These are phyloP conservation scores for Ibidorhyncha struthersii DNA, from an alignment of 2,113 vertebrate genomes.

Conservation along the genomic window DNA sequence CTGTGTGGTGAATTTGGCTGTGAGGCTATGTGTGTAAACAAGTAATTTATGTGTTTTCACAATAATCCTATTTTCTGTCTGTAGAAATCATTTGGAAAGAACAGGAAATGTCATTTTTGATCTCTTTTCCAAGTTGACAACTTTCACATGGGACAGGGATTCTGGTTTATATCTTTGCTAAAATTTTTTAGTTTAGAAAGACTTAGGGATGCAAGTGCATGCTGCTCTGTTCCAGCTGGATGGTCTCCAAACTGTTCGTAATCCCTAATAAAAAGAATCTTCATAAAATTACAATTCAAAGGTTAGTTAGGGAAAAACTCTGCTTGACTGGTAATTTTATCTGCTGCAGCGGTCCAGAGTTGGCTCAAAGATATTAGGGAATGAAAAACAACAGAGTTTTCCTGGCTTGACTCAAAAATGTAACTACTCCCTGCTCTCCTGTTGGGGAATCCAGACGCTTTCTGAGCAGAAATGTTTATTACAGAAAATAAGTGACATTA, in stretches of 20 bases:
- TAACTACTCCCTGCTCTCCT: background rate
- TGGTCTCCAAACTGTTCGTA: background rate
- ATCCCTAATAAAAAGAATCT: background rate
- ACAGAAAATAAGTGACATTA: background rate
- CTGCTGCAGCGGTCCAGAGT: background rate
- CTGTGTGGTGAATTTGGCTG: background rate
- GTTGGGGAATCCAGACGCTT: background rate
- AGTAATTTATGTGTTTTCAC: background rate
- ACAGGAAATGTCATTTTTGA: background rate
- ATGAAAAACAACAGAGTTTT: background rate
- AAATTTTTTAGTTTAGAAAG: background rate
- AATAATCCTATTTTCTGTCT: background rate
- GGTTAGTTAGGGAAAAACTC: background rate
- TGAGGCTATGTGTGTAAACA: background rate
- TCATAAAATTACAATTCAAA: background rate
- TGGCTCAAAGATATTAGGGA: background rate
- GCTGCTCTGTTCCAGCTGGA: slow-evolving; percentile 2
- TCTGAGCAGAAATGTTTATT: background rate
- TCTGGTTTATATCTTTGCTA: slow-evolving; percentile 10
- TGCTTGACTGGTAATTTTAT: background rate
- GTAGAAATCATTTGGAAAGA: background rate
- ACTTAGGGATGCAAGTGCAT: background rate
- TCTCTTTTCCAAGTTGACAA: background rate
- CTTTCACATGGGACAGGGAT: background rate
- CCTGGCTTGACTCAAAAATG: background rate